Evolutionary conservation across 1,140 invertebrate genomes (phyloP), one percentile per base, ranked within the genome.

Genomic region (Brachionus sp.): DNA sequence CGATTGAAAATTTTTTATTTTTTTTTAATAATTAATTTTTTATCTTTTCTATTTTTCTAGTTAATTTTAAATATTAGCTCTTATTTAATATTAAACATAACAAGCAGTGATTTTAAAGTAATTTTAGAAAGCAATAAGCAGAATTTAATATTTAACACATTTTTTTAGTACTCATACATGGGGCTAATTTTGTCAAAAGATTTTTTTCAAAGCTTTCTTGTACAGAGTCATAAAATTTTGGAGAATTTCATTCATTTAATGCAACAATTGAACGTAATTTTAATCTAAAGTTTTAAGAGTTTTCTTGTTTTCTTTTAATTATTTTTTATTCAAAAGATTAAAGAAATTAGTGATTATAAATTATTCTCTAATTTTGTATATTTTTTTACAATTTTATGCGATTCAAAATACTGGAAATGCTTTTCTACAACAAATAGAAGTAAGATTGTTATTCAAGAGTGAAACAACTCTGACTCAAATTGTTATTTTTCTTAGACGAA

Each of bases 31-130:
- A 12, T 6, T 57, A 57, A 57, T n/a, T n/a, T 39, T 0, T 42
- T 39, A 16, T n/a, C 16, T 3, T 39, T 39, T 39, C 16, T 19
- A 1, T 23, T 0, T 70, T n/a, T 23, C n/a, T 37, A 70, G 66
- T 16, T 70, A 3, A 16, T 70, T 42, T 19, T 19, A 6, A 42
- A 39, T 37, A 5, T 70, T 1, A 70, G 33, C 7, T 70, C 66
- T 10, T 70, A 70, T n/a, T 39, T 70, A 3, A 70, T 70, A 16
- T n/a, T 70, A 16, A 70, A 70, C 16, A 75, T 75, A 4, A 75
- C 70, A 23, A 75, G 44, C 29, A 44, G 7, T n/a, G 70, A 75
- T 29, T 75, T 75, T 46, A 75, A 75, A n/a, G 70, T 75, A 73
- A 23, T 16, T 29, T 64, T 10, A 10, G 1, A 25, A 64, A 1